Conservation (phyloP, 1,140 invertebrate genomes). For the Eurosta solidaginis region DNA sequence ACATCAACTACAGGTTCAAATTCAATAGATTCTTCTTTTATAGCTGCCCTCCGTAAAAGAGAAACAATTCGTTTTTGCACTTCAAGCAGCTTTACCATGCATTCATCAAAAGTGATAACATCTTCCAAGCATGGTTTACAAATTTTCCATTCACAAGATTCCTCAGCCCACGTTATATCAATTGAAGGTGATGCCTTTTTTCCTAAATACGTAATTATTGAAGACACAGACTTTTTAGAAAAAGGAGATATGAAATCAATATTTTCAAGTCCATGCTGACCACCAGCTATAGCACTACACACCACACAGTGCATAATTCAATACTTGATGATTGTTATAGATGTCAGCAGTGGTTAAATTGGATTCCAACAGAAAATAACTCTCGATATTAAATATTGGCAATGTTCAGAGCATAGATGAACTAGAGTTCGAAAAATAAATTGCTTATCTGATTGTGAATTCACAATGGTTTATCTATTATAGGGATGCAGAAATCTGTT, state of each 20-base stretch:
- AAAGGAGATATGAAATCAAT: neutral
- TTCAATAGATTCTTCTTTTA: neutral
- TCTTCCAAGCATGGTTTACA: conserved; percentile 31
- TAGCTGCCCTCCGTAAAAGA: neutral
- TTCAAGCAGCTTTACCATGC: neutral
- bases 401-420: no score
- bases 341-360: no score
- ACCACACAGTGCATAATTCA: neutral
- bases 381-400: no score
- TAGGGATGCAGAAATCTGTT: no score
- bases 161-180: neutral
- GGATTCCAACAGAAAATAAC: no score
- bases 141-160: neutral
- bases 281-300: neutral
- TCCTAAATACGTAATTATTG: neutral
- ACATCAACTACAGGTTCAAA: neutral
- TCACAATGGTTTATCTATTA: no score
- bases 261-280: neutral
- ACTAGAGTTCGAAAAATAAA: no score
- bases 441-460: no score
- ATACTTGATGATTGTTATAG: no score
- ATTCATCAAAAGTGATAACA: conserved; percentile 31
- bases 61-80: conserved; percentile 24
- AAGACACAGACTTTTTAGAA: neutral
- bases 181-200: neutral